phyloP scores from a whole-genome alignment of 2,113 vertebrate species.

The Neogobius melanostomus region DNA sequence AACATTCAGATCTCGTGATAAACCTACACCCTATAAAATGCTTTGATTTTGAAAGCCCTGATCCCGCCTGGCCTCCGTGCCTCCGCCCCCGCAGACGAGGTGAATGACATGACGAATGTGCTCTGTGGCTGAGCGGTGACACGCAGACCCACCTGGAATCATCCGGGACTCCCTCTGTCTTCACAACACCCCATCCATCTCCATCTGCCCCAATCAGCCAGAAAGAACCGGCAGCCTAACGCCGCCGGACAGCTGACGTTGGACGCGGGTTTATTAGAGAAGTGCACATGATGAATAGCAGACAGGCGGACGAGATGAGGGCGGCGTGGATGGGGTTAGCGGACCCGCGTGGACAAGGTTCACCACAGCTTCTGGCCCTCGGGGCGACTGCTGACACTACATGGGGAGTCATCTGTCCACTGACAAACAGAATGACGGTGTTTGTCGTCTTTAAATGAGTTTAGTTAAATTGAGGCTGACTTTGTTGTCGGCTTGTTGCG shows the following conservation, averaged over 20 bases:
- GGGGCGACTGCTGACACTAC: neutral
- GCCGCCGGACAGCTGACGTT: neutral
- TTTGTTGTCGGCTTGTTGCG: no score
- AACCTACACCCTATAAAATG: no score
- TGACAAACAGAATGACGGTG: no score
- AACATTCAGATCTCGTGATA: no score
- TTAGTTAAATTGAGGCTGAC: no score
- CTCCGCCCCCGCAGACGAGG: slow-evolving; percentile 21
- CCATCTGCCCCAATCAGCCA: slow-evolving; percentile 28
- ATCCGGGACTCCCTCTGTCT: slow-evolving; percentile 36
- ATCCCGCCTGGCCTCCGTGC: neutral
- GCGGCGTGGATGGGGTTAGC: neutral
- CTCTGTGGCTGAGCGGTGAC: slow-evolving; percentile 37
- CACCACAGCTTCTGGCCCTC: neutral
- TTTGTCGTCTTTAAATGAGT: no score
- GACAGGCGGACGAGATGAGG: neutral
- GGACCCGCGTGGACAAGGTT: neutral
- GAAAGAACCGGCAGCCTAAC: slow-evolving; percentile 20
- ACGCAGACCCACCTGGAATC: slow-evolving; percentile 42
- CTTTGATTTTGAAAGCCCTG: neutral
- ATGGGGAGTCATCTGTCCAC: neutral
- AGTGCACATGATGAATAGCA: neutral
- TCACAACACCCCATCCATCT: slow-evolving; percentile 41
- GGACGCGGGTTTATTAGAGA: neutral
- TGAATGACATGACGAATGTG: slow-evolving; percentile 62